Evolutionary conservation across 2,113 vertebrate genomes (phyloP), one percentile per base, ranked within the genome.

Genomic region (Pseudopodoces humilis): DNA sequence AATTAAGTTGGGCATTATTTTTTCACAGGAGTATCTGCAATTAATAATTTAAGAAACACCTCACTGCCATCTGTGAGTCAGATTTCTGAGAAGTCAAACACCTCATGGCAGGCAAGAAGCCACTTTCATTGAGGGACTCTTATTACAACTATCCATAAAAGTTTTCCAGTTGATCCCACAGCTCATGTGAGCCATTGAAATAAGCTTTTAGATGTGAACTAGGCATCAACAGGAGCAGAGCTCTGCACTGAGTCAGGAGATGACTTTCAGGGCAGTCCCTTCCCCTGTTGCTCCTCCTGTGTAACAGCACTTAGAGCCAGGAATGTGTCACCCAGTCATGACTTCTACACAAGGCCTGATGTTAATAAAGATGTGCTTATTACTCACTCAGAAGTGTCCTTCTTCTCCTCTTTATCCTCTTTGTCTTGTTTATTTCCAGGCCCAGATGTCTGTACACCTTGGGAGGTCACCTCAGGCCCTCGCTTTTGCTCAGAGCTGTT

Each of bases 391-490:
- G 99, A 97, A 80, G 99, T 98, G 14, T 98, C 99, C 83, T 99
- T 99, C 95, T 99, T 99, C 89, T 99, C 99, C 53, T 99, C 99
- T 96, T 99, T 99, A 60, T 99, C 99, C 44, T 99, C 98, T 56
- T 98, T 98, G 39, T 99, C 99, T 59, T 98, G 98, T 94, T 99
- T 99, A 85, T 96, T 97, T 35, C 98, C 98, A 71, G 98, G 98
- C 59, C 98, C 98, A 1, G 98, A 99, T 17, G 99, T 99, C 97
- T 99, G 99, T 31, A 99, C 99, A 35, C 99, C 99, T 91, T 99
- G 99, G 33, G 99, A 99, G 17, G 99, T 99, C 95, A 99, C 98
- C 85, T 99, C 99, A 3, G 99, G 98, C 13, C 98, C 99, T 95
- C 99, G 98, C 96, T 99, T 99, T 90, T 98, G 98, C 95, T 99